A percentile compares a stretch with the other conserved stretches of the same genome.
Evolutionary conservation across 2,797 vertebrate genomes (phyloP).

Genomic region (Linurgus olivaceus): DNA sequence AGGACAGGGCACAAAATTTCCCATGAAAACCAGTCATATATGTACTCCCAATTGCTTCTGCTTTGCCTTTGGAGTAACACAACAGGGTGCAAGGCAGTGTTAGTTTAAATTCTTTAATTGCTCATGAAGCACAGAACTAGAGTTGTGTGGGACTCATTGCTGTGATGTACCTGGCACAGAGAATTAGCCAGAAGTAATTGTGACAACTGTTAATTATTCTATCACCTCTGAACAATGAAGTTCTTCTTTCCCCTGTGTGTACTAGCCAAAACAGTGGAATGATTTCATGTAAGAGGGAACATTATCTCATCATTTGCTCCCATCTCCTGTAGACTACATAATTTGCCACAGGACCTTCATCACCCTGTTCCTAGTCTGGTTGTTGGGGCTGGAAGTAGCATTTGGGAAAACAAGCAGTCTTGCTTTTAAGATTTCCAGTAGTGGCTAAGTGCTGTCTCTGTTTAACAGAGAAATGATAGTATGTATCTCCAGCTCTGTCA

Average conservation of each 20-base stretch:
- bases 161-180: background rate
- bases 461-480: background rate
- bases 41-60: background rate
- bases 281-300: background rate
- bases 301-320: background rate
- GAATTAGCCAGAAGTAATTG: background rate
- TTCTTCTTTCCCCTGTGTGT: background rate
- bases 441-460: background rate
- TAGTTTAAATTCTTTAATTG: background rate
- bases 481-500: background rate
- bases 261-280: background rate
- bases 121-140: background rate
- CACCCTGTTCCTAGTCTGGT: background rate
- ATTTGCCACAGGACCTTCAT: background rate
- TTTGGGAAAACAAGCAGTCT: background rate
- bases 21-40: background rate
- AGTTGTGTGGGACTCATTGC: background rate
- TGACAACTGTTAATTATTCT: background rate
- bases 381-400: background rate
- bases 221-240: background rate
- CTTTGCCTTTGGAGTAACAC: background rate
- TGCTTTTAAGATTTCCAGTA: background rate
- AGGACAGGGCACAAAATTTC: background rate
- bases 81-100: background rate
- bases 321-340: background rate